These are phyloP conservation scores for Rhinatrema bivittatum DNA, from an alignment of 2,797 vertebrate genomes.

Conservation along the genomic window DNA sequence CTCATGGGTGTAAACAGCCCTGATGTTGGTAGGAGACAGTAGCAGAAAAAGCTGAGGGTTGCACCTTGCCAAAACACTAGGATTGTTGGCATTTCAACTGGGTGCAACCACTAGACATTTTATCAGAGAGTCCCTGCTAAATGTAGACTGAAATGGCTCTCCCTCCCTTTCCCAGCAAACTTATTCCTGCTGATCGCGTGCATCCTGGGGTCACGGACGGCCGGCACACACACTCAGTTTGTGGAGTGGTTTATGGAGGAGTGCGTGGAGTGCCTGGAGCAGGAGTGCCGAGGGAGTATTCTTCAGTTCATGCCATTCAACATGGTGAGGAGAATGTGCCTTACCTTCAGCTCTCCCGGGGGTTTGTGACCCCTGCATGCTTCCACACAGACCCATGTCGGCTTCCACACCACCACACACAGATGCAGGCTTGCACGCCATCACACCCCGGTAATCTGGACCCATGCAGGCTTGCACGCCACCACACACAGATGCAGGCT, in stretches of 20 bases:
- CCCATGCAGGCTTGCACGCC: no score
- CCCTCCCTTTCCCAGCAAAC: slow-evolving; percentile 63
- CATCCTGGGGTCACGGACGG: slow-evolving; percentile 82
- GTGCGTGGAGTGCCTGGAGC: slow-evolving; percentile 89
- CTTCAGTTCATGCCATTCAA: slow-evolving; percentile 97
- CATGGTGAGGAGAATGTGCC: slow-evolving; percentile 73
- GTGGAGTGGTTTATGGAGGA: slow-evolving; percentile 97
- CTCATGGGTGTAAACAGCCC: background rate
- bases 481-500: no score
- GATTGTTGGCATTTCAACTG: no score
- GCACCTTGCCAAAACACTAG: no score
- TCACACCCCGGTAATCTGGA: no score
- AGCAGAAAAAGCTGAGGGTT: no score
- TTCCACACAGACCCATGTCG: rapidly evolving
- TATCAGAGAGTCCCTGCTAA: no score
- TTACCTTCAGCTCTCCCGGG: rapidly evolving
- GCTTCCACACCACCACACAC: background rate
- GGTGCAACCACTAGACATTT: no score
- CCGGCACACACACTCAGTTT: slow-evolving; percentile 91
- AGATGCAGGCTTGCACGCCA: no score
- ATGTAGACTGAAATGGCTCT: background rate
- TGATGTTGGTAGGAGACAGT: rapidly evolving
- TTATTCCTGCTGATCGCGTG: slow-evolving; percentile 92
- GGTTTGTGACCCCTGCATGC: rapidly evolving
- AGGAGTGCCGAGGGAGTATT: slow-evolving; percentile 84